Conservation (phyloP, 92 coral and sea anemone species). For the Porites evermanni region DNA sequence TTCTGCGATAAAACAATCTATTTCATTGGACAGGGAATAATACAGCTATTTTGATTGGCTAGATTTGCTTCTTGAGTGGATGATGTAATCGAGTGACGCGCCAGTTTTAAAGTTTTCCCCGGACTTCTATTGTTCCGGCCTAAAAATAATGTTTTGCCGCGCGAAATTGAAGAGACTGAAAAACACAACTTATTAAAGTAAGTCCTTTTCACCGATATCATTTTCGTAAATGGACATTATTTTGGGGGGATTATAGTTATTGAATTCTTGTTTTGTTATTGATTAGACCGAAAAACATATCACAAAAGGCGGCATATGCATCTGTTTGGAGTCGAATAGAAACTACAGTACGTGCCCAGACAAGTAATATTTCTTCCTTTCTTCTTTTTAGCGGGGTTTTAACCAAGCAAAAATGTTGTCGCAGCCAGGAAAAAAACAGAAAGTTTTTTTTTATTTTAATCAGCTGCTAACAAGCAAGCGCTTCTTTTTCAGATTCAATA, state of each 20-base stretch:
- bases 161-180: neutral
- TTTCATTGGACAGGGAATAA: conserved; percentile 26
- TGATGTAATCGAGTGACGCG: conserved; percentile 46
- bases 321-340: neutral
- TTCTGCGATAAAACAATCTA: neutral
- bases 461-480: neutral
- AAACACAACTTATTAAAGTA: neutral
- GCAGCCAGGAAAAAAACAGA: neutral
- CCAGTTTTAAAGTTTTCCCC: conserved; percentile 29
- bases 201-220: too few species aligned
- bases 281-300: neutral
- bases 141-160: neutral
- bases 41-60: conserved; percentile 24
- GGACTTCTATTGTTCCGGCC: neutral
- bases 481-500: neutral
- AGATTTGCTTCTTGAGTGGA: neutral
- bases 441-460: conserved; percentile 4
- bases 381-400: neutral
- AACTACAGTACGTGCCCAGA: conserved; percentile 9
- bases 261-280: neutral
- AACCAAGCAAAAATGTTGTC: neutral
- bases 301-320: neutral
- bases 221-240: neutral
- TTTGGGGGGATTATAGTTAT: neutral
- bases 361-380: neutral